Conservation (phyloP, 2,797 vertebrate species). For the Dendrocincla tyrannina region DNA sequence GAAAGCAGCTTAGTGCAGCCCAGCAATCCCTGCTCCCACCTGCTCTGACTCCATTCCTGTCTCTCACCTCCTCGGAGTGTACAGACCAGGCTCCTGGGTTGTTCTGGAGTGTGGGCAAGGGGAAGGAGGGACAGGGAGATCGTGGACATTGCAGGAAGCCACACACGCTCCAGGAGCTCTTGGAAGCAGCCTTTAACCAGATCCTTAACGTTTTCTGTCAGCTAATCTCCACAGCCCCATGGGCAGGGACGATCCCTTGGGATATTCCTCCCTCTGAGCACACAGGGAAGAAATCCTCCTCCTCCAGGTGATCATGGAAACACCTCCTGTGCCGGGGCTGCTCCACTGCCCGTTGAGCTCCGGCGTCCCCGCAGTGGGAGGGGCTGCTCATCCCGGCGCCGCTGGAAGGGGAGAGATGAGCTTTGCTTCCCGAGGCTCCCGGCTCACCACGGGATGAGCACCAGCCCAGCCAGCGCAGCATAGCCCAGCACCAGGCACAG, state of each 20-base stretch:
- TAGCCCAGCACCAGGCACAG: constrained; percentile 91
- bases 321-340: rapidly evolving
- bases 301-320: neutral
- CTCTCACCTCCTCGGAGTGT: neutral
- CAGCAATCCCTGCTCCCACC: neutral
- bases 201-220: rapidly evolving
- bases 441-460: constrained; percentile 87
- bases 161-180: neutral
- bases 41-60: neutral
- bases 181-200: neutral
- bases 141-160: neutral
- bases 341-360: neutral
- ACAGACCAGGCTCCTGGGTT: neutral
- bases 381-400: neutral
- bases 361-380: neutral
- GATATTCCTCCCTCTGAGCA: neutral
- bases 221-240: neutral
- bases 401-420: neutral
- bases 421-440: neutral
- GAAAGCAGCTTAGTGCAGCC: neutral
- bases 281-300: neutral
- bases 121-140: neutral
- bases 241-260: neutral
- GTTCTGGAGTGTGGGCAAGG: neutral
- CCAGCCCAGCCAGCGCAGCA: constrained; percentile 79